These are phyloP conservation scores for Elysia crispata DNA, from an alignment of 2,888 invertebrate species.

Conservation along the genomic window DNA sequence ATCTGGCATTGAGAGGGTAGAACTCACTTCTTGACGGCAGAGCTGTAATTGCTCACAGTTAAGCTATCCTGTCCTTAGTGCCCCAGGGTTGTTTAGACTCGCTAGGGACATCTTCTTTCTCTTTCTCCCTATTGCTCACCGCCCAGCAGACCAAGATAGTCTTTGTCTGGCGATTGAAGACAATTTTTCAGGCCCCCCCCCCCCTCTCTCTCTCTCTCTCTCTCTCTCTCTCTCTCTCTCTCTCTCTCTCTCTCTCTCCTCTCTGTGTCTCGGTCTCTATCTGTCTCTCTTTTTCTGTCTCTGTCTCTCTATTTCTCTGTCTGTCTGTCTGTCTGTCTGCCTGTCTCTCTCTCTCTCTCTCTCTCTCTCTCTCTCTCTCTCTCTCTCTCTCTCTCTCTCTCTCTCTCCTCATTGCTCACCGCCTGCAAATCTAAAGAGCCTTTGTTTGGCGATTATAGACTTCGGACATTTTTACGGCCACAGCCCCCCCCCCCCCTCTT, in stretches of 20 bases:
- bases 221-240: background rate
- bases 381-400: conserved; percentile 33
- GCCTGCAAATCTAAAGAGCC: no score
- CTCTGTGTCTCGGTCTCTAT: background rate
- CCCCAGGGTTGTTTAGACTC: no score
- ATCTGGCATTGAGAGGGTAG: no score
- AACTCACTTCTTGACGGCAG: no score
- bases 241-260: background rate
- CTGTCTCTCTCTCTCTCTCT: background rate
- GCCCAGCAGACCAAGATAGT: no score
- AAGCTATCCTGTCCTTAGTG: no score
- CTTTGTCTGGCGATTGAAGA: no score
- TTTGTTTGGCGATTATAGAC: no score
- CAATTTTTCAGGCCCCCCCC: background rate
- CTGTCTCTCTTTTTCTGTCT: conserved; percentile 5
- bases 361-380: conserved; percentile 32
- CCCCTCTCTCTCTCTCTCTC: background rate
- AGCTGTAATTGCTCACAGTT: no score
- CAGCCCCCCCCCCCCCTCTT: background rate
- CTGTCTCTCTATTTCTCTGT: background rate
- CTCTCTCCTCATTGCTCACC: conserved; percentile 13
- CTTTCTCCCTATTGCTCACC: no score
- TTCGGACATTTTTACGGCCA: background rate
- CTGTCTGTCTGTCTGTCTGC: background rate
- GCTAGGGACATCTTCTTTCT: no score